These are phyloP conservation scores for Phalera bucephala DNA, from an alignment of 2,888 invertebrate genomes.

Conservation along the genomic window DNA sequence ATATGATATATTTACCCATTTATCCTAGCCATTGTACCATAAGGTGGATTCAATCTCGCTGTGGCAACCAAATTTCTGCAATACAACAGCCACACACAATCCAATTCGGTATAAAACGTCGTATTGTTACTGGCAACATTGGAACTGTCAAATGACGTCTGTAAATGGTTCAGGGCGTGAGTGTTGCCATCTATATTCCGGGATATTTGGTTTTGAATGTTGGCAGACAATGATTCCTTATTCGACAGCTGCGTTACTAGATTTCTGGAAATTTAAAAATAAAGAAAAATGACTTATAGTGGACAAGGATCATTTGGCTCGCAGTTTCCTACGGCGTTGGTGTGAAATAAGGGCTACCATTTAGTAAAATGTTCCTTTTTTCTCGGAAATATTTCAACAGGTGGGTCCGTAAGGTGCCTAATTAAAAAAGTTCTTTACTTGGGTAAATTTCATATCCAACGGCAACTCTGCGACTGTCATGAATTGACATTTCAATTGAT, in stretches of 20 bases:
- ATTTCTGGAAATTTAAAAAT: conserved; percentile 57
- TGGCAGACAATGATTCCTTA: conserved; percentile 40
- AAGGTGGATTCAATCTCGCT: conserved; percentile 75
- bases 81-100: conserved; percentile 84
- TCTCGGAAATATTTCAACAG: no score
- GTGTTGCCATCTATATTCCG: conserved; percentile 64
- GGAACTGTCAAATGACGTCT: conserved; percentile 49
- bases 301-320: no score
- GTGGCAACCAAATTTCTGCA: conserved; percentile 82
- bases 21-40: conserved; percentile 83
- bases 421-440: no score
- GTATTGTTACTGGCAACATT: conserved; percentile 40
- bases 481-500: no score
- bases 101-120: conserved; percentile 65
- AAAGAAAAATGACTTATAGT: no score
- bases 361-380: no score
- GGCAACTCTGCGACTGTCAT: no score
- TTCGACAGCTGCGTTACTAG: conserved; percentile 57
- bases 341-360: no score
- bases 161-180: conserved; percentile 62
- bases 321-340: no score
- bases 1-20: conserved; percentile 84
- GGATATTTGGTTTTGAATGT: conserved; percentile 56
- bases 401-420: no score
- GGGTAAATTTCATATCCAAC: no score